These are phyloP conservation scores for Hydra vulgaris DNA, from an alignment of 30 jellyfish, hydroid and myxozoan species.

Conservation along the genomic window DNA sequence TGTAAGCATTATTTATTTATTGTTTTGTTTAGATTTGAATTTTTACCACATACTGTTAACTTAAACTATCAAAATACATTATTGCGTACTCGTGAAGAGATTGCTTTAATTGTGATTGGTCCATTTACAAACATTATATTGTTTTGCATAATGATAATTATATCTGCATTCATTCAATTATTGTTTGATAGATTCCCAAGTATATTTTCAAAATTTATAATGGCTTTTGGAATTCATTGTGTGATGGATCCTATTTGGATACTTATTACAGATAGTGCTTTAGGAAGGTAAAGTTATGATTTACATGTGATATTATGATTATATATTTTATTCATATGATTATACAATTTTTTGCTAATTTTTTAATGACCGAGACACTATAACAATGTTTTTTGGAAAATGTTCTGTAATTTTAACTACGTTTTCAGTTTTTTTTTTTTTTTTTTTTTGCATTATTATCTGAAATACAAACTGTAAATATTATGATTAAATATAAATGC, in stretches of 20 bases:
- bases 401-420: neutral
- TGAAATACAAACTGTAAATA: too few species aligned
- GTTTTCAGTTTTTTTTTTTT: too few species aligned
- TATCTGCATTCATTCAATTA: conserved; percentile 61
- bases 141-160: conserved; percentile 38
- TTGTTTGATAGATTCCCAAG: conserved; percentile 64
- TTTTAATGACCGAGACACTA: neutral
- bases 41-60: conserved; percentile 83
- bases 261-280: conserved; percentile 67
- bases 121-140: conserved; percentile 66
- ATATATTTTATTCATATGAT: too few species aligned
- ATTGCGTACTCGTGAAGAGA: conserved; percentile 83
- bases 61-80: conserved; percentile 65
- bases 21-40: conserved; percentile 55
- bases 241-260: conserved; percentile 84
- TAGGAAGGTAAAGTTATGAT: conserved; percentile 36
- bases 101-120: conserved; percentile 73
- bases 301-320: too few species aligned
- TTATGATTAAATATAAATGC: too few species aligned
- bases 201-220: conserved; percentile 54
- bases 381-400: neutral
- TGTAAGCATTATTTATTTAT: too few species aligned
- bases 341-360: too few species aligned
- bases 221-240: conserved; percentile 86
- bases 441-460: too few species aligned